Conservation (phyloP, 2,113 vertebrate species). For the Pipa parva region DNA sequence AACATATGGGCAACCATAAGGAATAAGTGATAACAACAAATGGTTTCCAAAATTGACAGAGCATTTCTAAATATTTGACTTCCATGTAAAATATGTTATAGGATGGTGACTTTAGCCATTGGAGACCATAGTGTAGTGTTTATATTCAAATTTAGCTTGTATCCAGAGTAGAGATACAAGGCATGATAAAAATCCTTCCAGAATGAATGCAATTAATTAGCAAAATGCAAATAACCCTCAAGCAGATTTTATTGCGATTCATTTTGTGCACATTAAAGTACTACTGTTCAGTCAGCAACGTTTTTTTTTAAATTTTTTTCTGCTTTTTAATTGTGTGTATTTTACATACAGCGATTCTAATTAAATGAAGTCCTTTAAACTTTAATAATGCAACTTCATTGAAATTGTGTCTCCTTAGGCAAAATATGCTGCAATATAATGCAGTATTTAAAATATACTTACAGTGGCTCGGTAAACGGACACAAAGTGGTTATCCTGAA, state of each 20-base stretch:
- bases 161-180: too few species aligned
- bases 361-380: constrained; percentile 30
- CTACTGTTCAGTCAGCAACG: background rate
- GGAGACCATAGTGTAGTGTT: too few species aligned
- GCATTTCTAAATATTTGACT: too few species aligned
- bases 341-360: constrained; percentile 32
- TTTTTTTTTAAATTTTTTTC: too few species aligned
- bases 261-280: background rate
- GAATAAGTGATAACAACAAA: too few species aligned
- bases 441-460: constrained; percentile 24
- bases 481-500: background rate
- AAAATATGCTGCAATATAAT: constrained; percentile 17
- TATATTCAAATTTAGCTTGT: too few species aligned
- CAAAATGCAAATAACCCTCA: background rate
- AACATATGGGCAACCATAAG: too few species aligned
- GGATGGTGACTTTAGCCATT: too few species aligned
- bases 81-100: too few species aligned
- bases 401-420: constrained; percentile 35
- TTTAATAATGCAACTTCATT: constrained; percentile 40
- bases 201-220: background rate
- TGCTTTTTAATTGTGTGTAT: constrained; percentile 9
- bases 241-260: background rate
- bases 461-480: constrained; percentile 1
- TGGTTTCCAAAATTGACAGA: too few species aligned
- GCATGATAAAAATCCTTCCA: background rate